Percentiles rank a stretch among this genome's conserved stretches.
phyloP scores from a whole-genome alignment of 2,113 vertebrate genomes.

The Malurus elegans region DNA sequence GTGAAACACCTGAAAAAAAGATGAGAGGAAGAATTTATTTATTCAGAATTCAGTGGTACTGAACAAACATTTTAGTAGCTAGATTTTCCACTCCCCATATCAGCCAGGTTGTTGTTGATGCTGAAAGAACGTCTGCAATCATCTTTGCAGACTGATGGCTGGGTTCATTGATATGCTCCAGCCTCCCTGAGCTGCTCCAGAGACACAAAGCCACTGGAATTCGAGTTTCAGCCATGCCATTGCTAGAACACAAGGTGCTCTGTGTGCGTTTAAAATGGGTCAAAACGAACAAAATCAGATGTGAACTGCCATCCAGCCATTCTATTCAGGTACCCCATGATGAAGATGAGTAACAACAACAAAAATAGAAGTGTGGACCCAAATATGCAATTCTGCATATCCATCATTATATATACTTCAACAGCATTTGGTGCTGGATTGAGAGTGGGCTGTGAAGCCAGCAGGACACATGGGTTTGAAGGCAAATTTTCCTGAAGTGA shows the following conservation, averaged over 20 bases:
- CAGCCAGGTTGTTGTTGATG: not conserved
- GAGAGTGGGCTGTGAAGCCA: not conserved
- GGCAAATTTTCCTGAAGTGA: not conserved
- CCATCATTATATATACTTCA: not conserved
- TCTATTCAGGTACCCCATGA: not conserved
- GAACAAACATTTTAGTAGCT: not conserved
- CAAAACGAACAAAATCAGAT: not conserved
- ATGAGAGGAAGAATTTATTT: not conserved
- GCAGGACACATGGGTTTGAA: not conserved
- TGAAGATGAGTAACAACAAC: not conserved
- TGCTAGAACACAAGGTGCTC: not conserved
- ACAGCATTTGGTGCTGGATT: not conserved
- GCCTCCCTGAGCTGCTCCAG: not conserved
- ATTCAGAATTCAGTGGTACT: not conserved
- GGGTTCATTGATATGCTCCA: not conserved
- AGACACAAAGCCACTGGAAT: not conserved
- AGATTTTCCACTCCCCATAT: not conserved
- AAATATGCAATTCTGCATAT: not conserved
- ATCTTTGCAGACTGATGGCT: not conserved
- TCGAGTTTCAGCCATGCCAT: not conserved
- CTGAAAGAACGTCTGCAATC: not conserved
- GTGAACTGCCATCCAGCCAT: not conserved
- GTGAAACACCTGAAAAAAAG: slow-evolving; percentile 79
- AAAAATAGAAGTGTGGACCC: not conserved
- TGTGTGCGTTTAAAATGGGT: not conserved